Base-by-base conservation (phyloP, 2,888 invertebrate species). In the Dolichomitus sp. region DNA sequence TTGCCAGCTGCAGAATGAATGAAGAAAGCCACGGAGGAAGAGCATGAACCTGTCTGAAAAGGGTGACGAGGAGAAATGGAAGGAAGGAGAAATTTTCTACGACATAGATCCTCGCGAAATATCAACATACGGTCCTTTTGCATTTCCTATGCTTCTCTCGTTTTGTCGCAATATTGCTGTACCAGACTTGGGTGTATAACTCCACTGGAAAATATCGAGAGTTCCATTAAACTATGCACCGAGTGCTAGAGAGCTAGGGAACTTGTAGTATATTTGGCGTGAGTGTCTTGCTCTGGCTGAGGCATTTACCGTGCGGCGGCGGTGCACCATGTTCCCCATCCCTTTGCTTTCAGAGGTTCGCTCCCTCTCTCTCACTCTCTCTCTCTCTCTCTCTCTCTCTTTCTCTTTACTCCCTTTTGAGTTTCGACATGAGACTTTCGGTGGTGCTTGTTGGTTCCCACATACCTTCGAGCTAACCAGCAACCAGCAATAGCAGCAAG, bases 151-250 rank as follows among this genome's bases (percentile, higher is more conserved):
- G n/a, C 9, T 40, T 63, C 19, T 27, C 6, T 27, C 42, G 65
- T 65, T 65, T 40, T 65, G 65, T 65, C 45, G 65, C 65, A 45
- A 65, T 65, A 65, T 65, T 27, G 19, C 27, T 6, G 6, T 9
- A 11, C 65, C 4, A 23, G 42, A 12, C 65, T 37, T 14, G 65
- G 12, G 40, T 12, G 37, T 40, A 37, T 37, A 82, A 82, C 75
- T 75, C 57, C 17, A 78, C 19, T 48, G 59, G 59, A 82, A 82
- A 82, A 72, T 82, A 82, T 79, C 75, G 70, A 75, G 82, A 74
- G 70, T 75, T 79, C 75, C 52, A 66, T 66, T 59, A 66, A 82
- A 79, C 75, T 82, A 82, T 82, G 82, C 66, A 59, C 57, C 70
- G 70, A 59, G 54, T 37, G 54, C 27, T 45, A 42, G 65, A 17